Evolutionary conservation across 2,888 invertebrate genomes (phyloP).

Genomic region (Rotaria magnacalcarata): DNA sequence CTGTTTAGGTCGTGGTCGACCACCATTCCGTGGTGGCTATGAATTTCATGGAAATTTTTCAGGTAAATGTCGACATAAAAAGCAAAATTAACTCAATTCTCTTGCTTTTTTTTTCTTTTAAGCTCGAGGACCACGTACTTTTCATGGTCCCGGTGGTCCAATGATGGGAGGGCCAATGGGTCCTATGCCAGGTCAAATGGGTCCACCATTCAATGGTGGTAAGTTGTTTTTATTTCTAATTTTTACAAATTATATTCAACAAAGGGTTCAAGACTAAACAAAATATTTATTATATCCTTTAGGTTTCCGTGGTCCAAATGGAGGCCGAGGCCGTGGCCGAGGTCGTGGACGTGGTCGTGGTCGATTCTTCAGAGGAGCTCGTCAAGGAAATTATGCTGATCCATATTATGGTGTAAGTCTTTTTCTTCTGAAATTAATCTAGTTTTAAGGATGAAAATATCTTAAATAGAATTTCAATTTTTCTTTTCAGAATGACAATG

Average conservation of each 20-base stretch:
- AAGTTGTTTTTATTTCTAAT: neutral
- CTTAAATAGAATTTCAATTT: neutral
- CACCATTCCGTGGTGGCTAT: neutral
- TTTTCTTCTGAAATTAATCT: too few relatives aligned
- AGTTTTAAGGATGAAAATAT: too few relatives aligned
- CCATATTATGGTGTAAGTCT: neutral
- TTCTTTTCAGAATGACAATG: neutral
- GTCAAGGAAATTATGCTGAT: neutral
- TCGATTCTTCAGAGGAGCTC: conserved; percentile 1
- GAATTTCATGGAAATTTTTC: neutral
- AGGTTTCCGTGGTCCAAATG: neutral
- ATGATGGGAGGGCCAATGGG: neutral
- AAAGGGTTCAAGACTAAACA: neutral
- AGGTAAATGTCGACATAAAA: neutral
- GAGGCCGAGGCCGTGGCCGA: neutral
- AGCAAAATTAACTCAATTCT: neutral
- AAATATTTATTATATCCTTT: neutral
- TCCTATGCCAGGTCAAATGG: neutral
- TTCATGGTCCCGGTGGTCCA: neutral
- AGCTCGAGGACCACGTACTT: neutral
- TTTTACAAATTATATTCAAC: neutral
- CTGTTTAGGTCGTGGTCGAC: neutral
- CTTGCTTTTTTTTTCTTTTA: neutral
- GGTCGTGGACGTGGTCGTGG: conserved; percentile 31
- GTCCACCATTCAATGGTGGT: neutral